Base-by-base conservation (phyloP, 2,797 vertebrate species). In the Acanthiza pusilla region DNA sequence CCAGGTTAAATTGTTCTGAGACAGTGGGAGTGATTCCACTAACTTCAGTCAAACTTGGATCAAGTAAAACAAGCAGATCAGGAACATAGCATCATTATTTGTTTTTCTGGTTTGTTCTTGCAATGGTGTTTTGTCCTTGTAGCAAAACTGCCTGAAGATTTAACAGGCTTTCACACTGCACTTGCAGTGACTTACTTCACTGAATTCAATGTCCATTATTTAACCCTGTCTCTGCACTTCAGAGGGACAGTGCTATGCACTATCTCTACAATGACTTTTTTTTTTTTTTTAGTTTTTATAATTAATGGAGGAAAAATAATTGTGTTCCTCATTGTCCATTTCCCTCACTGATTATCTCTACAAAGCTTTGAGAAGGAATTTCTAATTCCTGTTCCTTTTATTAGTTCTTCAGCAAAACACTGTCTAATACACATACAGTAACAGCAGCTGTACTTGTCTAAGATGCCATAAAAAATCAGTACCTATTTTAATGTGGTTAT, bases 401-500 rank as follows among this genome's bases (percentile, higher is more conserved):
- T 42, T 62, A 63, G 36, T 45, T 88, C 32, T 84, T 53, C 25
- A 68, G 62, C 45, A 90, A 90, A 92, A 55, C 29, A 74, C n/a
- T 48, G 23, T 57, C 60, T 43, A 61, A 70, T 32, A 42, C 20
- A 77, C 26, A 42, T 42, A 66, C 11, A 26, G 6, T n/a, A 88
- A 55, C 20, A 89, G 90, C 51, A 92, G 22, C 54, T 71, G 32
- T 4, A 55, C 23, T 30, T 75, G 32, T 63, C n/a, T 48, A 63
- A 61, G 25, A 91, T 38, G 20, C 13, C 25, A 65, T 48, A 67
- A 78, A 85, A 96, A 88, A 93, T 70, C 65, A 84, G 85, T 98
- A 99, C 99, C 99, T 94, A 99, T 99, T 98, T 99, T 99, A 65
- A 98, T 84, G 79, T 99, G 99, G n/a, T 98, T 98, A 53, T 98